A percentile compares a stretch with the other conserved stretches of the same genome.
phyloP scores from a whole-genome alignment of 2,113 vertebrate genomes.

The Cavia aperea region DNA sequence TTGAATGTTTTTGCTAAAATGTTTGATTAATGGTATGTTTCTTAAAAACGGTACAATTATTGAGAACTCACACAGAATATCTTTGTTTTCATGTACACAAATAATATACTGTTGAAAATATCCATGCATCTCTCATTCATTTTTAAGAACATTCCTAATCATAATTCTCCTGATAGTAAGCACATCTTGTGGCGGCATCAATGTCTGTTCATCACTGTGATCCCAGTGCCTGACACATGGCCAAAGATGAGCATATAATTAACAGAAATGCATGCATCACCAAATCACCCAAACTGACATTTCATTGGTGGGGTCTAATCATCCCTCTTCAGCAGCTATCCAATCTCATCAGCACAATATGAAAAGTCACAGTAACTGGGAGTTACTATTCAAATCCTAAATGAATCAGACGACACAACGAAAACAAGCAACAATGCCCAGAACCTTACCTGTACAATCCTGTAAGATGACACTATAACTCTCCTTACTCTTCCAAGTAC shows the following conservation, averaged over 20 bases:
- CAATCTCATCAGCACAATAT: background rate
- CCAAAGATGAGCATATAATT: background rate
- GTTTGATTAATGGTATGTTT: background rate
- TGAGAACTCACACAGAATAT: background rate
- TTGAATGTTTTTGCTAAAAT: background rate
- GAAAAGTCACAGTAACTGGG: background rate
- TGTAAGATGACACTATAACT: slow-evolving; percentile 46
- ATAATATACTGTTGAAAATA: background rate
- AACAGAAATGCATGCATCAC: background rate
- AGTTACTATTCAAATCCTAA: slow-evolving; percentile 7
- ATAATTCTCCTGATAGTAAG: background rate
- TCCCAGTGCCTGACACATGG: background rate
- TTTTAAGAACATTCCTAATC: background rate
- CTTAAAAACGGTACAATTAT: slow-evolving; percentile 21
- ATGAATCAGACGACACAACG: background rate
- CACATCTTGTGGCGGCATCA: background rate
- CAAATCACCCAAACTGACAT: background rate
- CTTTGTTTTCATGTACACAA: background rate
- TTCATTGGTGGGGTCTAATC: background rate
- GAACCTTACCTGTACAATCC: background rate
- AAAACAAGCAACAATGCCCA: background rate
- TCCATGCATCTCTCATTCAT: background rate
- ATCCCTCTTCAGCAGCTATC: background rate
- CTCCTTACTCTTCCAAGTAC: background rate
- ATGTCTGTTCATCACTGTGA: background rate